Evolutionary conservation across 2,888 invertebrate species (phyloP).

Genomic region (Adela reaumurella): DNA sequence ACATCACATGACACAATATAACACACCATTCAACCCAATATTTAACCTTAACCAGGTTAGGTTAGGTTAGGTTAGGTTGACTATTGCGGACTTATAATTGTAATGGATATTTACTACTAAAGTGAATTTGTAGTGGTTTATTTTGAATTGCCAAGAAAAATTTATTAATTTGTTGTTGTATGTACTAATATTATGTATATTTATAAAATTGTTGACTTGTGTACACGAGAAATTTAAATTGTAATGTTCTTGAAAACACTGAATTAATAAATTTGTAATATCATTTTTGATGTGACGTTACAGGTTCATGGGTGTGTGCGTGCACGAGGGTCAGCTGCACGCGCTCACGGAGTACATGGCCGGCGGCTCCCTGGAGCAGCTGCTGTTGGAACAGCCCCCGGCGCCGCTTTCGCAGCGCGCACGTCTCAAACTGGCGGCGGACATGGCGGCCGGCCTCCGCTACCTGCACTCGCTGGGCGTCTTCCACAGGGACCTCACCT

Average conservation of each 20-base stretch:
- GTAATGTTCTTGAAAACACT: not conserved
- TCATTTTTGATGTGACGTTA: slow-evolving; percentile 16
- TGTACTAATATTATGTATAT: too few species aligned
- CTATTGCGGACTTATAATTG: too few species aligned
- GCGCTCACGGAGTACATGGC: slow-evolving; percentile 95
- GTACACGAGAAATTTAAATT: too few species aligned
- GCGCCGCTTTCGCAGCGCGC: slow-evolving; percentile 73
- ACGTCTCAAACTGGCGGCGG: slow-evolving; percentile 79
- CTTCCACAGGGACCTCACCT: slow-evolving; percentile 94
- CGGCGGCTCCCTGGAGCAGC: slow-evolving; percentile 90
- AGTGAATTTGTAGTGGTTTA: too few species aligned
- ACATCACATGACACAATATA: too few species aligned
- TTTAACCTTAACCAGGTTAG: too few species aligned
- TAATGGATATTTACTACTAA: too few species aligned
- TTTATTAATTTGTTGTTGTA: too few species aligned
- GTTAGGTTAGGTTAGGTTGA: too few species aligned
- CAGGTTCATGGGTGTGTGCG: slow-evolving; percentile 95
- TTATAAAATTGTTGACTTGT: too few species aligned
- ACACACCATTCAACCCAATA: too few species aligned
- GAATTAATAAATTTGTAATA: slow-evolving; percentile 6
- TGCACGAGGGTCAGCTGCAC: slow-evolving; percentile 93
- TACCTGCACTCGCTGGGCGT: slow-evolving; percentile 90
- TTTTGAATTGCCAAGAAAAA: too few species aligned
- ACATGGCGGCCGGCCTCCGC: slow-evolving; percentile 87
- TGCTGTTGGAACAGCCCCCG: slow-evolving; percentile 70